Percentiles rank a stretch among this genome's conserved stretches.
Evolutionary conservation across 2,797 vertebrate genomes (phyloP).

Genomic region (Sebastolobus altivelis): DNA sequence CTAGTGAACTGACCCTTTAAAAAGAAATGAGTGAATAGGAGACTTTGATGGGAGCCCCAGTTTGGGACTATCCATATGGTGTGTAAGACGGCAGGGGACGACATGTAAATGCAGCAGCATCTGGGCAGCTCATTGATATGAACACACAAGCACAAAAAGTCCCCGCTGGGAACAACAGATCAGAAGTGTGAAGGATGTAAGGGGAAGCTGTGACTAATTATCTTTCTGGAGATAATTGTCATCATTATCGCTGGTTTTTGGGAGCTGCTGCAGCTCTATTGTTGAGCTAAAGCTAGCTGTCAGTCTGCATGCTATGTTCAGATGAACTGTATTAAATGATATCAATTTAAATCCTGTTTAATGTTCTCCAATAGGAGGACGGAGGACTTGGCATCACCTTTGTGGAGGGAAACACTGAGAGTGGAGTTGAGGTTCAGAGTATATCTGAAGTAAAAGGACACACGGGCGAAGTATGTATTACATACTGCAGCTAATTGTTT

Average conservation of each 20-base stretch:
- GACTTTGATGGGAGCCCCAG: conserved; percentile 10
- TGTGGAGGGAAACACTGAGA: conserved; percentile 85
- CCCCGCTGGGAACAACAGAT: conserved; percentile 12
- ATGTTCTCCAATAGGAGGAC: conserved; percentile 85
- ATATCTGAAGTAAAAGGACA: conserved; percentile 86
- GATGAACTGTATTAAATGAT: background rate
- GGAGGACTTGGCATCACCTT: conserved; percentile 88
- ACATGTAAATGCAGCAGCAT: conserved; percentile 31
- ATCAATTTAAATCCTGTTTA: background rate
- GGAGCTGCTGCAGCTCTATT: conserved; percentile 11
- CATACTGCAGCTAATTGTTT: background rate
- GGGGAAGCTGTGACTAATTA: conserved; percentile 30
- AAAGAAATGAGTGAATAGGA: background rate
- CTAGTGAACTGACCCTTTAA: background rate
- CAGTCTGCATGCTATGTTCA: background rate
- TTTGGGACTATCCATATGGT: conserved; percentile 37
- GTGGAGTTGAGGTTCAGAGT: conserved; percentile 87
- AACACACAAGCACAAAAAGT: conserved; percentile 24
- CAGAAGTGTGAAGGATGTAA: conserved; percentile 21
- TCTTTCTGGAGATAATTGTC: conserved; percentile 19
- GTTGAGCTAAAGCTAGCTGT: background rate
- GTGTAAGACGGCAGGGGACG: conserved; percentile 2
- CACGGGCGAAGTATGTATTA: conserved; percentile 81
- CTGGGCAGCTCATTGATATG: conserved; percentile 25
- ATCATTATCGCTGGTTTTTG: background rate